Percentiles rank a stretch among this genome's conserved stretches.
These are phyloP conservation scores for Takifugu ocellatus DNA, from an alignment of 2,797 vertebrate genomes.

Conservation along the genomic window DNA sequence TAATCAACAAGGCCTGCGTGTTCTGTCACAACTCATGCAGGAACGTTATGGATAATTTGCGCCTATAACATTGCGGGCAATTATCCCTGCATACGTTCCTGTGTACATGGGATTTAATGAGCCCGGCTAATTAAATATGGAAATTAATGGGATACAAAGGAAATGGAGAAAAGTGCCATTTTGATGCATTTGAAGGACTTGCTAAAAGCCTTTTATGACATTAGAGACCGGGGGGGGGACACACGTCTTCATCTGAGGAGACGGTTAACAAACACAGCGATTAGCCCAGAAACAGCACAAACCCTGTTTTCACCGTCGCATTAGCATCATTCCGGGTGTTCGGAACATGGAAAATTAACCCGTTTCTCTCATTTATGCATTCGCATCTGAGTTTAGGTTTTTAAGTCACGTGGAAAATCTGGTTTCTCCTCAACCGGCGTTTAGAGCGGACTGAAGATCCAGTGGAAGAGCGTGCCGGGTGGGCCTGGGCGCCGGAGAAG, in stretches of 20 bases:
- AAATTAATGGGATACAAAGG: constrained; percentile 73
- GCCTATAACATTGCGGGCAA: constrained; percentile 62
- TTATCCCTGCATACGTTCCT: constrained; percentile 71
- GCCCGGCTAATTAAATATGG: constrained; percentile 76
- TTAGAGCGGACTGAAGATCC: constrained; percentile 8
- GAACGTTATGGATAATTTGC: constrained; percentile 67
- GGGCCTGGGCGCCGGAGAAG: not conserved
- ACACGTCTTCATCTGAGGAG: constrained; percentile 56
- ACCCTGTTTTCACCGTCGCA: not conserved
- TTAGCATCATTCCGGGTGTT: constrained; percentile 26
- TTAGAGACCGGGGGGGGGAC: constrained; percentile 48
- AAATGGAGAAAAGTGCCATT: constrained; percentile 64
- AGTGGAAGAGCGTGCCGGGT: not conserved
- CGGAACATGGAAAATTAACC: constrained; percentile 37
- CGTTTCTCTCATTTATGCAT: constrained; percentile 10
- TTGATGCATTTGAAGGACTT: constrained; percentile 70
- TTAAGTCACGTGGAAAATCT: too few species aligned
- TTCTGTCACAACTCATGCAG: constrained; percentile 64
- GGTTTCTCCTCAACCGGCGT: constrained; percentile 9
- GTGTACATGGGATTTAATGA: constrained; percentile 72
- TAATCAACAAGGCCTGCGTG: constrained; percentile 67
- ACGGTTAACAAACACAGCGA: constrained; percentile 63
- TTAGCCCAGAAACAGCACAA: constrained; percentile 30
- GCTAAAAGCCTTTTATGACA: constrained; percentile 73
- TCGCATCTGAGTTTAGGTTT: too few species aligned